These are phyloP conservation scores for Isaurus tuberculatus DNA, from an alignment of 92 coral and sea anemone genomes.

Conservation along the genomic window DNA sequence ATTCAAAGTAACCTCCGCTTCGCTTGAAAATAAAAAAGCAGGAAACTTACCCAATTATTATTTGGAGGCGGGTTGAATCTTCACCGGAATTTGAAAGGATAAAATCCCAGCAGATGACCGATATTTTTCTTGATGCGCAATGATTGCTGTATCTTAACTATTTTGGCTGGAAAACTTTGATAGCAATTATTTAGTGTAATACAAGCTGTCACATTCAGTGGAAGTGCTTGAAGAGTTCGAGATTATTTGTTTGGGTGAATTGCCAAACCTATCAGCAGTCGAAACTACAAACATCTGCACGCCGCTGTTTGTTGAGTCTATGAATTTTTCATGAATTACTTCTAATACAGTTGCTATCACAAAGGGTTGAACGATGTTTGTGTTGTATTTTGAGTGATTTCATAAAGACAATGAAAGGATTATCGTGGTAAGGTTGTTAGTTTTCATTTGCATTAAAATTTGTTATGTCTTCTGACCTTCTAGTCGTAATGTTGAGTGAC, in stretches of 20 bases:
- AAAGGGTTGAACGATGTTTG: too few species aligned
- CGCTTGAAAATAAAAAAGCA: too few species aligned
- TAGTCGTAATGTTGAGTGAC: too few species aligned
- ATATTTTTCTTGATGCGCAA: background rate
- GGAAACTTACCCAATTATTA: too few species aligned
- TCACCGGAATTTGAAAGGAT: background rate
- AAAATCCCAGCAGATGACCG: background rate
- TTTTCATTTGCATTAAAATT: too few species aligned
- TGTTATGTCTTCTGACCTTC: too few species aligned
- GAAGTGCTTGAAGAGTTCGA: background rate
- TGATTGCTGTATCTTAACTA: background rate
- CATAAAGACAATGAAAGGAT: too few species aligned
- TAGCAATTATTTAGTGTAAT: background rate
- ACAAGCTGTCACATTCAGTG: background rate
- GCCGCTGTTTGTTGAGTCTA: background rate
- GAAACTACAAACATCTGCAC: slow-evolving; percentile 6
- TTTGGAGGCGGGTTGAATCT: too few species aligned
- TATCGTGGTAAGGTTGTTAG: too few species aligned
- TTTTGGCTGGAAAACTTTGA: background rate
- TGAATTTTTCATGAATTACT: background rate
- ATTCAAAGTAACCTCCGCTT: too few species aligned
- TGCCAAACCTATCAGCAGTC: slow-evolving; percentile 3
- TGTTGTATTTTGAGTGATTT: background rate
- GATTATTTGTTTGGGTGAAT: background rate
- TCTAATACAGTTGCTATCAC: background rate